phyloP scores from a whole-genome alignment of 2,113 vertebrate species.

The Nothocercus nigrocapillus region DNA sequence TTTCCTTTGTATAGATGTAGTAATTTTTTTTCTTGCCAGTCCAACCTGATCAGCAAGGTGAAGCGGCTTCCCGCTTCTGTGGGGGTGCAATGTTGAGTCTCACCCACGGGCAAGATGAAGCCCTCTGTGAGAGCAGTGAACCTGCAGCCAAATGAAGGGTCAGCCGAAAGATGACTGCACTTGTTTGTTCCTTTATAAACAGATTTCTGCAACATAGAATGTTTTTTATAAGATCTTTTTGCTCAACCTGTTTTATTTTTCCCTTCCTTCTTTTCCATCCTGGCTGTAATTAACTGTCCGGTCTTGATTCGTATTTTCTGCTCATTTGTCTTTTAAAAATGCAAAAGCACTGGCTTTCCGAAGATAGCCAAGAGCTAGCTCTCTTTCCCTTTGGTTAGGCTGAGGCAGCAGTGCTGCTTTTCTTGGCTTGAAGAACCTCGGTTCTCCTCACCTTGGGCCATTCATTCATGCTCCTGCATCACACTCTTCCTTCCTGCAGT shows the following conservation, averaged over 20 bases:
- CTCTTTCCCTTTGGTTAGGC: neutral
- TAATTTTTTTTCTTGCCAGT: neutral
- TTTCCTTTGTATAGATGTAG: neutral
- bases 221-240: neutral
- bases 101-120: neutral
- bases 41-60: neutral
- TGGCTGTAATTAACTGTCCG: neutral
- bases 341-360: neutral
- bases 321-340: neutral
- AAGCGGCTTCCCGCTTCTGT: neutral
- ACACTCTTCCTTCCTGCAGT: neutral
- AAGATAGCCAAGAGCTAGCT: neutral
- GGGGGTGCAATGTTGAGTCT: rapidly evolving
- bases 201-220: neutral
- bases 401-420: neutral
- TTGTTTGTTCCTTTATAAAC: neutral
- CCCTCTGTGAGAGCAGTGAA: neutral
- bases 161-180: neutral
- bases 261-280: neutral
- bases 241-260: neutral
- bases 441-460: neutral
- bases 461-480: neutral
- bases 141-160: neutral
- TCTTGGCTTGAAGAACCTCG: neutral
- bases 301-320: neutral